Evolutionary conservation across 2,113 vertebrate genomes (phyloP), one percentile per base, ranked within the genome.

Genomic region (Pomatostomus ruficeps): DNA sequence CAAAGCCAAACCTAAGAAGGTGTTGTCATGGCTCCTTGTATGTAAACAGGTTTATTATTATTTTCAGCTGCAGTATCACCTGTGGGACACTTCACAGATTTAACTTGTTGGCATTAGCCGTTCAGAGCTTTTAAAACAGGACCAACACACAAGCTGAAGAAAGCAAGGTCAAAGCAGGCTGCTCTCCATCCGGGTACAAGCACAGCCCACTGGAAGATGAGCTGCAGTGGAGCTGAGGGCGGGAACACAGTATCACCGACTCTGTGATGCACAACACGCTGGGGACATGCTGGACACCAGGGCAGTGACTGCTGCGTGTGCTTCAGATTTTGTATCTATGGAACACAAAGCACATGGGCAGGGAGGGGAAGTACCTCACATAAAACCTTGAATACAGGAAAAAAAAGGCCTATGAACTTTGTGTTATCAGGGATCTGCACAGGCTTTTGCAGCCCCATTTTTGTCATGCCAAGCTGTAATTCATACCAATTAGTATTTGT

Each of bases 401-500:
- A 29, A 61, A 70, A 57, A 71, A 35, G 36, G 10, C 8, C 29
- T 38, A 11, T 16, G 24, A 80, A 24, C 33, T 77, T 43, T 5
- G 45, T 36, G 20, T 84, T 79, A 85, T 63, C 89, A 42, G 61
- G 0, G 2, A 82, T 76, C 45, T 54, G 42, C 2, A 5, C 21
- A 72, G 65, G 42, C 2, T 70, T 89, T 43, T 7, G 4, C 21
- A 79, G 66, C 42, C 62, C 29, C 52, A 10, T 75, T 94, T 92
- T 82, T 1, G 1, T 62, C 88, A 85, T 40, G 5, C 59, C 62
- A 91, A 75, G 76, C n/a, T 89, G 91, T 74, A 96, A 89, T 88
- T 95, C 87, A 94, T 89, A 91, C 81, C 73, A 94, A 94, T 91
- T 79, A 91, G 84, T 82, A 76, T 68, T 93, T 94, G 91, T 88